Evolutionary conservation across 2,113 vertebrate species (phyloP).

Genomic region (Aix galericulata): DNA sequence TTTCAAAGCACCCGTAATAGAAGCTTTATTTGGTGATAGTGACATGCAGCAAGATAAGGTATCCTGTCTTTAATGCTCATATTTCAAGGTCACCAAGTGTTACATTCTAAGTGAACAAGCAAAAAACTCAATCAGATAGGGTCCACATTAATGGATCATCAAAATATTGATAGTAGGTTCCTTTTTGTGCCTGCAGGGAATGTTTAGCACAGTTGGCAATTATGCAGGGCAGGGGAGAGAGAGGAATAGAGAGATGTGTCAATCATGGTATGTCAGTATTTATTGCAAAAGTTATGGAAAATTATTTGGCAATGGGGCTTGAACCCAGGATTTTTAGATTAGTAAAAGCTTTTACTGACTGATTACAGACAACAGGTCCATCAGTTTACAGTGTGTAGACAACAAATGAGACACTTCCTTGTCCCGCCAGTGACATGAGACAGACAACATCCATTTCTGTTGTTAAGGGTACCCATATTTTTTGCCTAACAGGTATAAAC

Average conservation of each 20-base stretch:
- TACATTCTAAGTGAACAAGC: slow-evolving; percentile 47
- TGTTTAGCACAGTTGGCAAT: not conserved
- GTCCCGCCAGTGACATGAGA: not conserved
- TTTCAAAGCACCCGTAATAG: slow-evolving; percentile 68
- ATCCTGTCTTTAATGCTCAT: slow-evolving; percentile 60
- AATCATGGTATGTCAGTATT: not conserved
- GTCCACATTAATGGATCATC: slow-evolving; percentile 32
- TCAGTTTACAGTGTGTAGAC: not conserved
- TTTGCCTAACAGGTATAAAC: not conserved
- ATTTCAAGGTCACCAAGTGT: slow-evolving; percentile 75
- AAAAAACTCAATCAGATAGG: slow-evolving; percentile 22
- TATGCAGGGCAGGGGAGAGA: not conserved
- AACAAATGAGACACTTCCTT: not conserved
- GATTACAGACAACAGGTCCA: not conserved
- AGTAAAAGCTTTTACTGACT: not conserved
- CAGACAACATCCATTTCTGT: not conserved
- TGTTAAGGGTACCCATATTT: not conserved
- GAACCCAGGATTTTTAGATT: not conserved
- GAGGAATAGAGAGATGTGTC: not conserved
- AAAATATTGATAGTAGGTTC: slow-evolving; percentile 32
- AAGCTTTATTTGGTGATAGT: slow-evolving; percentile 66
- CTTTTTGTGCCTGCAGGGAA: not conserved
- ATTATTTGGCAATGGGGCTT: not conserved
- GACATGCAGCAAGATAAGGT: slow-evolving; percentile 69
- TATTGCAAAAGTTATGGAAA: not conserved